Percentiles rank a stretch among this genome's conserved stretches.
These are phyloP conservation scores for Microtus richardsoni DNA, from an alignment of 2,113 vertebrate species.

Conservation along the genomic window DNA sequence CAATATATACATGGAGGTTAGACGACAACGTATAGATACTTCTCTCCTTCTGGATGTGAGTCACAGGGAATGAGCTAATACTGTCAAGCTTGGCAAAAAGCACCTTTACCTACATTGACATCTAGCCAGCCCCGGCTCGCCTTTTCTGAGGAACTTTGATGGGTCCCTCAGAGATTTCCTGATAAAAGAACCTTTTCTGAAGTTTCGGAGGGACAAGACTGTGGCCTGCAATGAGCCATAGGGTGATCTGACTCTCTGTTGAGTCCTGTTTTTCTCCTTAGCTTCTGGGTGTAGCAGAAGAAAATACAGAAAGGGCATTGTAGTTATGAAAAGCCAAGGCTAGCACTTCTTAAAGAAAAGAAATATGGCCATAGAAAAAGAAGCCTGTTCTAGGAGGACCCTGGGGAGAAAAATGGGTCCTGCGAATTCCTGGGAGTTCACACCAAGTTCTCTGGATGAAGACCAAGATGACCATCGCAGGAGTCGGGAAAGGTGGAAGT, in stretches of 20 bases:
- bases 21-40: not conserved
- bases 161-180: not conserved
- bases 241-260: not conserved
- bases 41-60: not conserved
- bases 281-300: not conserved
- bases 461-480: not conserved
- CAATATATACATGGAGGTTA: not conserved
- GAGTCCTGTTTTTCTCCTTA: not conserved
- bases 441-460: not conserved
- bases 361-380: not conserved
- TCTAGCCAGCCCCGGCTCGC: not conserved
- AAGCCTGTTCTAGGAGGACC: not conserved
- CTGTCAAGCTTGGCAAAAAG: not conserved
- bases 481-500: not conserved
- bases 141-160: not conserved
- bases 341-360: not conserved
- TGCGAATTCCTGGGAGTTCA: not conserved
- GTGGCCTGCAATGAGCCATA: not conserved
- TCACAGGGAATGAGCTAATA: not conserved
- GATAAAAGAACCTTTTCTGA: not conserved
- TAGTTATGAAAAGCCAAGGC: not conserved
- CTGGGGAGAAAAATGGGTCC: not conserved
- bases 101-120: not conserved
- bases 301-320: not conserved
- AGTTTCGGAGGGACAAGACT: not conserved